Base-by-base conservation (phyloP, 2,797 vertebrate genomes). In the Limnodromus scolopaceus region DNA sequence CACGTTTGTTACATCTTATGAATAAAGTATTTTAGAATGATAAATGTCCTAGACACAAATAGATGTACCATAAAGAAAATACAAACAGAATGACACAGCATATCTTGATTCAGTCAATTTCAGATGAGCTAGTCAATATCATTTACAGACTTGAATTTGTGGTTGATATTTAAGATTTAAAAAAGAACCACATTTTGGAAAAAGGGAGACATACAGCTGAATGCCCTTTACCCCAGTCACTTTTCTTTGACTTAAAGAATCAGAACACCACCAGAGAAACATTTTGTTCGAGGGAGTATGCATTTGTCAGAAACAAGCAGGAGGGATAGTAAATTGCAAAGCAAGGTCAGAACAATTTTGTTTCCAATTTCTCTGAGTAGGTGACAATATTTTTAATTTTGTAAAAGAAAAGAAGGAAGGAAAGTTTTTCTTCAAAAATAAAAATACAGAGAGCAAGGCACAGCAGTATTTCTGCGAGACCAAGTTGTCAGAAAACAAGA, bases 281-380 rank as follows among this genome's bases (percentile, higher is more conserved):
- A 60, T 27, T 72, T 81, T 77, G 32, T 85, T 96, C 61, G 80
- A 18, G 32, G 51, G 16, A 60, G 45, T 45, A 68, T 45, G 57
- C 46, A 76, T 76, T 71, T 94, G 34, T 84, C 89, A 94, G 16
- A 49, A 86, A 75, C 45, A 93, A 86, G 24, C 36, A 69, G 49
- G 83, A 77, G 23, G 23, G 53, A 84, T 49, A 93, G 90, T 60
- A 88, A 91, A 93, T 72, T 95, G 39, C 71, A 93, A 89, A 88
- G 30, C 38, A 84, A 39, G 19, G 46, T 79, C 88, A 75, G 81
- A 71, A 55, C 9, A 81, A 64, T 81, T 93, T 93, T 93, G 53
- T 46, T 84, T 87, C 70, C 34, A 64, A 41, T 94, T 96, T 97
- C 77, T 93, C 74, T 90, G 68, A 84, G 92, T 77, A 48, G 28